Base-by-base conservation (phyloP, 1,140 invertebrate species). In the Lepeophtheirus salmonis region DNA sequence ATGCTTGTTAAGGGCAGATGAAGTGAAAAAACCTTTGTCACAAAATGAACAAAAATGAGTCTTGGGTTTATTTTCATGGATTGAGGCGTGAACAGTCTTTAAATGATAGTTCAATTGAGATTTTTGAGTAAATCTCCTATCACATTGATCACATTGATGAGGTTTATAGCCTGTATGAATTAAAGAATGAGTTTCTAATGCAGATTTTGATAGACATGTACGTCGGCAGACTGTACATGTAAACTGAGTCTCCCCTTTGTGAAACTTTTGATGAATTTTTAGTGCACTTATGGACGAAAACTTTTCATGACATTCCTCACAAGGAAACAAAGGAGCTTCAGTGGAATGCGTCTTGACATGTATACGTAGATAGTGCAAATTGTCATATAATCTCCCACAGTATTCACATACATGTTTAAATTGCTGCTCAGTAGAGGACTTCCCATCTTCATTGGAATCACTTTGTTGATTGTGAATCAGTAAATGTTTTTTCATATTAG, bases 151-250 rank as follows among this genome's bases (percentile, higher is more conserved):
- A 60, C 69, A 70, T 24, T 51, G 56, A 63, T 66, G 68, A 1
- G 67, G 67, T 51, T 64, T 60, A 54, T 67, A 66, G 10, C 67
- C 67, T 3, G 67, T 68, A 73, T 99, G 96, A 0, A 95, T 99
- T 70, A 97, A 96, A 94, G 98, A 99, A 75, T 99, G 96, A 66
- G 95, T 80, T 16, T 95, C 98, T 30, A 99, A 75, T 71, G 98
- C 99, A 12, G 89, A 95, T 68, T 90, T 96, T 75, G 98, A 94
- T 3, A 95, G 95, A 73, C 95, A 99, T 10, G 96, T 95, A 73
- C 98, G 98, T 24, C 86, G 89, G 74, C 96, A 99, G 22, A 99
- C 74, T 70, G 91, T 89, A 70, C 96, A 99, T 72, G 97, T 97
- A 78, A 98, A 98, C 0, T 94, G 96, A 69, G 98, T 98, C 68